Evolutionary conservation across 2,113 vertebrate genomes (phyloP).

Genomic region (Oriolus oriolus): DNA sequence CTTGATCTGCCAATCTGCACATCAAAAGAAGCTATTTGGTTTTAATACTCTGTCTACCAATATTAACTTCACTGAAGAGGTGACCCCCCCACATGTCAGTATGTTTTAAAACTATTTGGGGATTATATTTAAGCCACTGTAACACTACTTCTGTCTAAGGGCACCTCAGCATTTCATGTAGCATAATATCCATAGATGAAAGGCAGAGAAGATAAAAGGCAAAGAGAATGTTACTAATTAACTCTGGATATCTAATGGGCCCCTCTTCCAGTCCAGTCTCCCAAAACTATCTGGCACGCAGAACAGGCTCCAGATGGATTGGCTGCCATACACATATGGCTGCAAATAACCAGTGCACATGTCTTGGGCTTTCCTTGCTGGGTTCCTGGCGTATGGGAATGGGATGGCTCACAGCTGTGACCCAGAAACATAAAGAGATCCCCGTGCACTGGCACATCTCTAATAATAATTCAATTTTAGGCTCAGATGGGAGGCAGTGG

Average conservation of each 20-base stretch:
- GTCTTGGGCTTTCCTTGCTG: not conserved
- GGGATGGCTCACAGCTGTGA: not conserved
- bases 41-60: conserved; percentile 28
- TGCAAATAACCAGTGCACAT: not conserved
- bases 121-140: conserved; percentile 28
- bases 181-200: conserved; percentile 32
- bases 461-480: not conserved
- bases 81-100: not conserved
- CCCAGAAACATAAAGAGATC: not conserved
- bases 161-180: not conserved
- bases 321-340: not conserved
- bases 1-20: conserved; percentile 56
- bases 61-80: not conserved
- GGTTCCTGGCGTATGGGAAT: not conserved
- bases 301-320: not conserved
- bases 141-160: not conserved
- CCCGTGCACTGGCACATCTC: not conserved
- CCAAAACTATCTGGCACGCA: not conserved
- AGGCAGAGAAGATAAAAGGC: conserved; percentile 49
- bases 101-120: not conserved
- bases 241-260: not conserved
- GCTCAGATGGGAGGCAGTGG: not conserved
- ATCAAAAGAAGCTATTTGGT: conserved; percentile 51
- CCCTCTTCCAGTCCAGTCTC: not conserved
- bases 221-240: conserved; percentile 38